Evolutionary conservation across 2,113 vertebrate species (phyloP).

Genomic region (Brachypodius melanocephalos): DNA sequence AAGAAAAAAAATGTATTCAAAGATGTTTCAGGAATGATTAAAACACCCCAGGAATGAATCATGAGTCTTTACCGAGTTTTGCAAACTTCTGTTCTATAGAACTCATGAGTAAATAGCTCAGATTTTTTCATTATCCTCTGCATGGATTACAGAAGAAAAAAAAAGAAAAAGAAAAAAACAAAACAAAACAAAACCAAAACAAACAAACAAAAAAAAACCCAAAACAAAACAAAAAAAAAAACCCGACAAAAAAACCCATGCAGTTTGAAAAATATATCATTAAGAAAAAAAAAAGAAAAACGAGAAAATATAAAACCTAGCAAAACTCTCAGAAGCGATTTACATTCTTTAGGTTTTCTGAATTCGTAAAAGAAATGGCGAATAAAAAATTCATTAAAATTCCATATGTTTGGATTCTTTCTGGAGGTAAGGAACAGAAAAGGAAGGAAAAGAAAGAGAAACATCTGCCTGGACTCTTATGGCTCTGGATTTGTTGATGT

Average conservation of each 20-base stretch:
- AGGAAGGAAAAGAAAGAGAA: neutral
- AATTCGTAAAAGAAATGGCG: neutral
- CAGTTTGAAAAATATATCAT: neutral
- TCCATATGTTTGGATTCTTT: neutral
- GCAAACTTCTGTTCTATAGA: neutral
- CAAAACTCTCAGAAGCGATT: neutral
- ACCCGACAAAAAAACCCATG: fast-evolving
- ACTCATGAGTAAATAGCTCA: neutral
- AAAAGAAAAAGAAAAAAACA: neutral
- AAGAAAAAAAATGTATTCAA: neutral
- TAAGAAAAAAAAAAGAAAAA: neutral
- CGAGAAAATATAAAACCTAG: neutral
- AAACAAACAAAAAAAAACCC: too few relatives aligned
- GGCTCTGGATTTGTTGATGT: neutral
- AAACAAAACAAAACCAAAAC: neutral
- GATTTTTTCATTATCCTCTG: neutral
- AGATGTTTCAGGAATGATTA: neutral
- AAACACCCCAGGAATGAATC: neutral
- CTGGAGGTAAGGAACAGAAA: neutral
- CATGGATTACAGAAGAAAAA: neutral
- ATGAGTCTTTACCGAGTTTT: neutral
- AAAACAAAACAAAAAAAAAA: neutral
- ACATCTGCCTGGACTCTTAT: neutral
- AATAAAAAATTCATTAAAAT: neutral
- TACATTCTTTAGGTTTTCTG: neutral